A percentile compares a stretch with the other conserved stretches of the same genome.
Evolutionary conservation across 2,113 vertebrate species (phyloP).

Genomic region (Tupaia chinensis): DNA sequence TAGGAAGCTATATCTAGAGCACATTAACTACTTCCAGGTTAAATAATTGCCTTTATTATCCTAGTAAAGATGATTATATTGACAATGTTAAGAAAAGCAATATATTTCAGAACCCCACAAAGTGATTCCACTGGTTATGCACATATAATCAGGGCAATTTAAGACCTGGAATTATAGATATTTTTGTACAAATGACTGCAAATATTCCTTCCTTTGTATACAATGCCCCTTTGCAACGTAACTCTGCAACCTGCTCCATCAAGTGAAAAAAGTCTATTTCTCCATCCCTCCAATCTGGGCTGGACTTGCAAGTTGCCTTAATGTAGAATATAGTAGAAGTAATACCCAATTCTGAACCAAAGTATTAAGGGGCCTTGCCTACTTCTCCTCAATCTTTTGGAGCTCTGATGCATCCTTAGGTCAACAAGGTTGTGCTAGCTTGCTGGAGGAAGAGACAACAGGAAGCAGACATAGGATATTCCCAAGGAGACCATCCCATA

Average conservation of each 20-base stretch:
- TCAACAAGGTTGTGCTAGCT: neutral
- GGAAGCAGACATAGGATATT: neutral
- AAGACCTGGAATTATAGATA: neutral
- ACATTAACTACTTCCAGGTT: neutral
- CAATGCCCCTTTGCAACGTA: neutral
- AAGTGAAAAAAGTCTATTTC: neutral
- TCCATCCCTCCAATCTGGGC: neutral
- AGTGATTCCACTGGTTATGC: neutral
- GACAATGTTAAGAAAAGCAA: neutral
- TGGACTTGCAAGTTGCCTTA: neutral
- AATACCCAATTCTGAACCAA: neutral
- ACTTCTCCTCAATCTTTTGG: neutral
- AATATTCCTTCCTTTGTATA: neutral
- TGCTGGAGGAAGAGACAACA: neutral
- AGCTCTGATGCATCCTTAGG: neutral
- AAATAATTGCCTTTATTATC: neutral
- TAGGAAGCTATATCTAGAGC: neutral
- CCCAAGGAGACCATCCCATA: neutral
- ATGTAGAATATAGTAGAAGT: neutral
- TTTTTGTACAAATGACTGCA: neutral
- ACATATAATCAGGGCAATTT: too few relatives aligned
- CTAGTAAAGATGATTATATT: neutral
- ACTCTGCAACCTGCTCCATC: neutral
- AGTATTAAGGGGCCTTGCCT: neutral
- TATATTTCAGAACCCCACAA: neutral